Conservation (phyloP, 2,888 invertebrate genomes). For the Mycalesis mineus region DNA sequence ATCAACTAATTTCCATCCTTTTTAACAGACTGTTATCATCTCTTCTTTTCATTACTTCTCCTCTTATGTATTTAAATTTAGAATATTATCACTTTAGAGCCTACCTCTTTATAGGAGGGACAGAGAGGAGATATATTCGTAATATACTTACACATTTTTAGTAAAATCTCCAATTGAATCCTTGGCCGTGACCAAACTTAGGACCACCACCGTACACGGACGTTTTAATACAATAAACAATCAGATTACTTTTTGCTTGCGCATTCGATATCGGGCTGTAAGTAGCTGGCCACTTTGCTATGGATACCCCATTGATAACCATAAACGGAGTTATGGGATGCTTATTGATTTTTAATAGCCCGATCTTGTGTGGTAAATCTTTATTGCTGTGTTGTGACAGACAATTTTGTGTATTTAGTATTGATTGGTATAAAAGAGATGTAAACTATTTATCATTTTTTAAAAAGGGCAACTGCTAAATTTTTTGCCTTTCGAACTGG, state of each 20-base stretch:
- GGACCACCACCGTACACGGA: slow-evolving; percentile 47
- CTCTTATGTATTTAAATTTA: no score
- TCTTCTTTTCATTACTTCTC: no score
- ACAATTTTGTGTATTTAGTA: background rate
- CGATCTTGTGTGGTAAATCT: slow-evolving; percentile 36
- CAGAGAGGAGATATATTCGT: no score
- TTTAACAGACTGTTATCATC: no score
- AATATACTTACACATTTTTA: no score
- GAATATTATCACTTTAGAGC: no score
- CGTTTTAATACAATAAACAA: slow-evolving; percentile 74
- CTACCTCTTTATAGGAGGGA: no score
- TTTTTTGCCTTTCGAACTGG: no score
- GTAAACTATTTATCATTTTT: no score
- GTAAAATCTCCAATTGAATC: background rate
- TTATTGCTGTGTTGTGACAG: slow-evolving; percentile 25
- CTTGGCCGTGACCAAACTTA: slow-evolving; percentile 28
- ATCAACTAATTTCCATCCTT: no score
- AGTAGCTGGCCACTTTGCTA: slow-evolving; percentile 41
- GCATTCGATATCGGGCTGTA: slow-evolving; percentile 32
- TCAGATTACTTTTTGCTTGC: slow-evolving; percentile 59
- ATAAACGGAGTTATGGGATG: slow-evolving; percentile 26
- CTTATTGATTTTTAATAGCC: slow-evolving; percentile 54
- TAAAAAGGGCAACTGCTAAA: no score
- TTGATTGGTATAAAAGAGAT: no score
- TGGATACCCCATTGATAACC: slow-evolving; percentile 23